phyloP scores from a whole-genome alignment of 2,888 invertebrate species.

The Idaea aversata region DNA sequence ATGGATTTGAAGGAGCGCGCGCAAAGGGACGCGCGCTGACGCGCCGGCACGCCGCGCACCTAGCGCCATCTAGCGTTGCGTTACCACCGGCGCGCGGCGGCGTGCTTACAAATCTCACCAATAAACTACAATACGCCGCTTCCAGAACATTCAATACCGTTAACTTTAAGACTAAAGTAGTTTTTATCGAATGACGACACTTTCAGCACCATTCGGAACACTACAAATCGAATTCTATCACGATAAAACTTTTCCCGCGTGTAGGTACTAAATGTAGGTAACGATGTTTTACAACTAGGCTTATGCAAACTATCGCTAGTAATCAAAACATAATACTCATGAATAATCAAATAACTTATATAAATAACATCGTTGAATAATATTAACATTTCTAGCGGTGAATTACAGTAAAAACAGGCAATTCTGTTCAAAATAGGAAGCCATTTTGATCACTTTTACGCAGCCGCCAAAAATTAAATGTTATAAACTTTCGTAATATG shows the following conservation, averaged over 20 bases:
- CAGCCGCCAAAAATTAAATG: conserved; percentile 70
- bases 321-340: conserved; percentile 23
- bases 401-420: conserved; percentile 40
- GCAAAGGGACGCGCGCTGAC: conserved; percentile 59
- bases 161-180: conserved; percentile 7
- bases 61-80: conserved; percentile 71
- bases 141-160: conserved; percentile 29
- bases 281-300: conserved; percentile 52
- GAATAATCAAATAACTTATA: not conserved
- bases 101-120: conserved; percentile 53
- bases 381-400: not conserved
- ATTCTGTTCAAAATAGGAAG: conserved; percentile 65
- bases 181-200: conserved; percentile 6
- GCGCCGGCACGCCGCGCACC: conserved; percentile 75
- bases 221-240: conserved; percentile 12
- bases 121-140: conserved; percentile 33
- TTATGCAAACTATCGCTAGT: conserved; percentile 40
- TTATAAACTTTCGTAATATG: conserved; percentile 33
- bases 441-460: conserved; percentile 80
- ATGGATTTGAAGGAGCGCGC: conserved; percentile 62
- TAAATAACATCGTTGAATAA: not conserved
- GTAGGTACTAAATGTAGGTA: conserved; percentile 29
- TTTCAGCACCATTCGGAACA: not conserved
- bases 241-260: conserved; percentile 66
- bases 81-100: conserved; percentile 53